phyloP scores from a whole-genome alignment of 37 sponge, comb jelly and placozoan genomes.

The Beroe ovata region DNA sequence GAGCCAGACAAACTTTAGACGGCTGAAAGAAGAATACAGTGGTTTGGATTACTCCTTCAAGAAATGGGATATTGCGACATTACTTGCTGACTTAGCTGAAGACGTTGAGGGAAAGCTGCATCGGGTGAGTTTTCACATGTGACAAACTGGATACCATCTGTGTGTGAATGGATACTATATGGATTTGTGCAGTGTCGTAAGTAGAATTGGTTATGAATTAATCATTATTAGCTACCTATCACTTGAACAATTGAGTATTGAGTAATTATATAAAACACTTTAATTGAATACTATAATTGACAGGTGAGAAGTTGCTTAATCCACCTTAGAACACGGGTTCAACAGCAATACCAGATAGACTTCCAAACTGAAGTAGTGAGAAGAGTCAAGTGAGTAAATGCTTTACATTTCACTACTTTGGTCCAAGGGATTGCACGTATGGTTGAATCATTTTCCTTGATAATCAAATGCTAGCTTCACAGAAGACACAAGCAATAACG shows the following conservation, averaged over 20 bases:
- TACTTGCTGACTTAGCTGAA: not conserved
- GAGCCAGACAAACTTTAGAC: not conserved
- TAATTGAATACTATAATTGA: not conserved
- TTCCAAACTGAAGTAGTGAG: not conserved
- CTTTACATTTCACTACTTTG: too few relatives aligned
- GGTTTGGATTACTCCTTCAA: conserved; percentile 15
- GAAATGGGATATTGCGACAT: conserved; percentile 16
- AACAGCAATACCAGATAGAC: conserved; percentile 3
- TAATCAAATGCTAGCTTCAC: too few relatives aligned
- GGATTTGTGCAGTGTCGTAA: too few relatives aligned
- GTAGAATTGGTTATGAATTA: too few relatives aligned
- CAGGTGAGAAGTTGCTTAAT: not conserved
- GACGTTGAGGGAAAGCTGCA: not conserved
- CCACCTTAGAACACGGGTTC: conserved; percentile 6
- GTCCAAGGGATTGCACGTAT: too few relatives aligned
- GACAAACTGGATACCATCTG: too few relatives aligned
- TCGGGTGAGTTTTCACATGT: conserved; percentile 1
- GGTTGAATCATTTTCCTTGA: too few relatives aligned
- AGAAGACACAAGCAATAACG: too few relatives aligned
- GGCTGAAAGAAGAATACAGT: conserved; percentile 36
- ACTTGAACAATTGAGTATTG: too few relatives aligned
- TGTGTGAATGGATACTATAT: too few relatives aligned
- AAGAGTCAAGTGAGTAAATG: not conserved
- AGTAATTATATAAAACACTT: too few relatives aligned
- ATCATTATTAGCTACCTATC: too few relatives aligned